Evolutionary conservation across 2,888 invertebrate species (phyloP).

Genomic region (Perithous albicinctus): DNA sequence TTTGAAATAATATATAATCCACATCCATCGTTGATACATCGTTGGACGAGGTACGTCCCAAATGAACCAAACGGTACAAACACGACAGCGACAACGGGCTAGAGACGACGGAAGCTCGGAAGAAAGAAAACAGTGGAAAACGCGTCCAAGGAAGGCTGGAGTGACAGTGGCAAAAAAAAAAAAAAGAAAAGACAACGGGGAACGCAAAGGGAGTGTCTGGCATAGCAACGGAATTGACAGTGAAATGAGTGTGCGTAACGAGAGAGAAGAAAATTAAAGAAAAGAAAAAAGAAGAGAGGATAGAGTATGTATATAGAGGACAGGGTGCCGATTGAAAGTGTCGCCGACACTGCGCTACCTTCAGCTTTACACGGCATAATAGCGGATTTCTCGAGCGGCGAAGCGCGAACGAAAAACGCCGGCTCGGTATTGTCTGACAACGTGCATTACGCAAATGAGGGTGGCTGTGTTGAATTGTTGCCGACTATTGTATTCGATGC

Average conservation of each 20-base stretch:
- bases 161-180: neutral
- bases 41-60: too few relatives aligned
- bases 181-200: too few relatives aligned
- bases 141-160: constrained; percentile 32
- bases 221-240: constrained; percentile 1
- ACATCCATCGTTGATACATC: neutral
- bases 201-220: too few relatives aligned
- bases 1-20: too few relatives aligned
- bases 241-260: constrained; percentile 3
- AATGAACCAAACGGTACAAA: neutral
- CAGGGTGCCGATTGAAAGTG: neutral
- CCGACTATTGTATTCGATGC: constrained; percentile 63
- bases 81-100: neutral
- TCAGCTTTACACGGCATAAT: constrained; percentile 62
- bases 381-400: constrained; percentile 75
- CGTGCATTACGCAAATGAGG: constrained; percentile 82
- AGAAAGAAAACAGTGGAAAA: constrained; percentile 15
- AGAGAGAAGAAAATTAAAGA: neutral
- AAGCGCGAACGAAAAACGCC: constrained; percentile 76
- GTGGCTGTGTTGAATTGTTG: constrained; percentile 64
- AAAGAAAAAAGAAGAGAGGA: constrained; percentile 5
- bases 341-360: neutral
- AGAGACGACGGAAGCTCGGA: constrained; percentile 14
- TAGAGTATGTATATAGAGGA: neutral
- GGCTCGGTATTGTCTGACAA: constrained; percentile 78